phyloP scores from a whole-genome alignment of 2,113 vertebrate species.

The Probosciger aterrimus region DNA sequence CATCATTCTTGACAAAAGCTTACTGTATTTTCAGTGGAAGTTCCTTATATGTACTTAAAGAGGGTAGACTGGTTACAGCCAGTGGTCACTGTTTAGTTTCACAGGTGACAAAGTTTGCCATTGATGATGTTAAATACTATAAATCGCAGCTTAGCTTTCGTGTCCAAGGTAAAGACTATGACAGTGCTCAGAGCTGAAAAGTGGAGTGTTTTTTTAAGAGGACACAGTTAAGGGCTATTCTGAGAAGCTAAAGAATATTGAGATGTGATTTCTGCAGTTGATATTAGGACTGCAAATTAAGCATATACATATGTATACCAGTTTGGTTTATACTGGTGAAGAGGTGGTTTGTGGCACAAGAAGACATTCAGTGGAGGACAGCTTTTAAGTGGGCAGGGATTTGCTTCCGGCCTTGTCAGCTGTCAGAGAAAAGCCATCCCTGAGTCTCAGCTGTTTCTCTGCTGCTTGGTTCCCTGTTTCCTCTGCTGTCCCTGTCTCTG shows the following conservation, averaged over 20 bases:
- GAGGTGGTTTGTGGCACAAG: neutral
- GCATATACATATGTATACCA: rapidly evolving
- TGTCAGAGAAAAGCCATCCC: neutral
- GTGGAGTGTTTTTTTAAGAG: neutral
- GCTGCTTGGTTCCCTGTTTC: neutral
- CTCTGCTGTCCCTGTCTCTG: neutral
- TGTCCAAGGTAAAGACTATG: neutral
- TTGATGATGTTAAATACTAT: neutral
- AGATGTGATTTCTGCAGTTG: neutral
- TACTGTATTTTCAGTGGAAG: neutral
- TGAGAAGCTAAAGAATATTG: neutral
- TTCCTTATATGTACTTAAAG: neutral
- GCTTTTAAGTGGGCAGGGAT: neutral
- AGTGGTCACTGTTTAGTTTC: neutral
- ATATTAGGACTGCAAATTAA: neutral
- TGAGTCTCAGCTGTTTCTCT: neutral
- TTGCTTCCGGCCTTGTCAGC: neutral
- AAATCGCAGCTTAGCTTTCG: neutral
- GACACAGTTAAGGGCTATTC: neutral
- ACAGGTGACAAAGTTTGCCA: neutral
- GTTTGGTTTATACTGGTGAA: neutral
- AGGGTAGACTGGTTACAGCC: neutral
- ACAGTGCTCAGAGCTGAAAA: neutral
- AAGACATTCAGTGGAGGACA: neutral
- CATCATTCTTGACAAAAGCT: neutral